These are phyloP conservation scores for Zenarchopterus dispar DNA, from an alignment of 2,797 vertebrate species.

Conservation along the genomic window DNA sequence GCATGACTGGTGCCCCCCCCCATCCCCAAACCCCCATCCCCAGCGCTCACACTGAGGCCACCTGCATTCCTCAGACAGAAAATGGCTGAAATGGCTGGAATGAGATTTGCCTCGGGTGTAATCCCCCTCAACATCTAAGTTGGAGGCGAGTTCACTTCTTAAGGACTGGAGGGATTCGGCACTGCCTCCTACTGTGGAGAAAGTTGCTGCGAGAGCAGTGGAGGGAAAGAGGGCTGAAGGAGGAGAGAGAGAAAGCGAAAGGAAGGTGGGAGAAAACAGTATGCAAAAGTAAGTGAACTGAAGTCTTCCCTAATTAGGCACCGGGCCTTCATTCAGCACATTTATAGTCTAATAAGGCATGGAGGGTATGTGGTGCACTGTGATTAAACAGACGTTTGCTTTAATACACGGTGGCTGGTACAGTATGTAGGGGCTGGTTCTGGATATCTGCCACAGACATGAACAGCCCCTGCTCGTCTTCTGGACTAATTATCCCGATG, in stretches of 20 bases:
- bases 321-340: conserved; percentile 66
- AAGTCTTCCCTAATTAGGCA: conserved; percentile 75
- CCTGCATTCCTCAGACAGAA: conserved; percentile 58
- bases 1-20: conserved; percentile 43
- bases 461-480: conserved; percentile 61
- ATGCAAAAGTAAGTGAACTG: conserved; percentile 41
- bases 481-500: conserved; percentile 72
- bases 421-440: conserved; percentile 46
- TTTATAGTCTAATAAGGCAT: conserved; percentile 73
- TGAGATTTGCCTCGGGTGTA: conserved; percentile 65
- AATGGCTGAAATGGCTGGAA: conserved; percentile 65
- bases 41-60: conserved; percentile 46
- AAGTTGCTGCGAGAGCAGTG: conserved; percentile 24
- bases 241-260: conserved; percentile 9
- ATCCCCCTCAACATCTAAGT: conserved; percentile 59
- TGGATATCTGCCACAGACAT: conserved; percentile 59
- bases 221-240: conserved; percentile 29
- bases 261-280: conserved; percentile 44
- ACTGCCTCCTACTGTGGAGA: conserved; percentile 43
- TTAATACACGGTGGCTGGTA: conserved; percentile 69
- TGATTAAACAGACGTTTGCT: conserved; percentile 73
- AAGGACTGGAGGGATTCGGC: conserved; percentile 50
- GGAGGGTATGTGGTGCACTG: conserved; percentile 54
- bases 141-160: conserved; percentile 65
- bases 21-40: not conserved